Evolutionary conservation across 2,797 vertebrate species (phyloP).

Genomic region (Phalloptychus januarius): DNA sequence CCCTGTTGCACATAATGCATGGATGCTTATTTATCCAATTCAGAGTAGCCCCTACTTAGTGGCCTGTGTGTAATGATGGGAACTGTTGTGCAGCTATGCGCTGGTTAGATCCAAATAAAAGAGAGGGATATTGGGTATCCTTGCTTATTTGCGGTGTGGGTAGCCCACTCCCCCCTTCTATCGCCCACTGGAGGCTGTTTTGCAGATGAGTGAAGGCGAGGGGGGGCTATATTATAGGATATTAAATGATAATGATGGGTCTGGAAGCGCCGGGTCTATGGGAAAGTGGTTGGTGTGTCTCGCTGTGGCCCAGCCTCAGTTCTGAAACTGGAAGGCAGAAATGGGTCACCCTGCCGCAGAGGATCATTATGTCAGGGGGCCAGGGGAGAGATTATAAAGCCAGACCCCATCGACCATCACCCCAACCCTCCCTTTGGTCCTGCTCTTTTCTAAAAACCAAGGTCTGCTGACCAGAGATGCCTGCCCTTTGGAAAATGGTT

Average conservation of each 20-base stretch:
- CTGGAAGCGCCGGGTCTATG: constrained; percentile 75
- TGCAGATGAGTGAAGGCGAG: constrained; percentile 56
- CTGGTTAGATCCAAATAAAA: constrained; percentile 73
- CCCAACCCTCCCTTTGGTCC: constrained; percentile 16
- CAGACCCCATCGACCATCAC: constrained; percentile 67
- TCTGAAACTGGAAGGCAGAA: constrained; percentile 69
- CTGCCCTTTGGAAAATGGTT: constrained; percentile 62
- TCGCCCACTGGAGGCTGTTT: constrained; percentile 70
- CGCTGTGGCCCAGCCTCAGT: constrained; percentile 67
- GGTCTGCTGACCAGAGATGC: constrained; percentile 47
- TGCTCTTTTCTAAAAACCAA: constrained; percentile 45
- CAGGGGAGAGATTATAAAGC: constrained; percentile 49
- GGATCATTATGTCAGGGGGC: constrained; percentile 71
- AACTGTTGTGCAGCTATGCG: constrained; percentile 76
- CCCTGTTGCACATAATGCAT: constrained; percentile 39
- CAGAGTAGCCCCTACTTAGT: constrained; percentile 76
- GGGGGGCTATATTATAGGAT: constrained; percentile 81
- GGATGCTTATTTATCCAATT: constrained; percentile 75
- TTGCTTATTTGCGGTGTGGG: constrained; percentile 80
- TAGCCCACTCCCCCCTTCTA: constrained; percentile 47
- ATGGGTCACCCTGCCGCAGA: constrained; percentile 79
- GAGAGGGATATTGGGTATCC: constrained; percentile 79
- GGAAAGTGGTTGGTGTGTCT: constrained; percentile 80
- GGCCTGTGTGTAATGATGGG: constrained; percentile 74
- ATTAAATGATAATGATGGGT: constrained; percentile 85